These are phyloP conservation scores for Serrognathus titanus DNA, from an alignment of 2,888 invertebrate species.

Conservation along the genomic window DNA sequence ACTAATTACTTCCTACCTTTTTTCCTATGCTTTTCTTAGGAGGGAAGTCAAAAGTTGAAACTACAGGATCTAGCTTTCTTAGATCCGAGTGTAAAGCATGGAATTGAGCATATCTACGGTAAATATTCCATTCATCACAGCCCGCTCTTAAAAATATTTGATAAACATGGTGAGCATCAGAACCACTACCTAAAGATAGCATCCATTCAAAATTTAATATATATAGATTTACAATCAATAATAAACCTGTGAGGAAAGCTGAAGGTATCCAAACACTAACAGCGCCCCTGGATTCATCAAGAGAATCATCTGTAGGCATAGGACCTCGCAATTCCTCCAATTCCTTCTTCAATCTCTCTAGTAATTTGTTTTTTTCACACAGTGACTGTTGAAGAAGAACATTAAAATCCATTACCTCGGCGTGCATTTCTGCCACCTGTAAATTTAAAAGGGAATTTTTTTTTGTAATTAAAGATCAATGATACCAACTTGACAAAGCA, in stretches of 20 bases:
- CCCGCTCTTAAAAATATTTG: conserved; percentile 78
- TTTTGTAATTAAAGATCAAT: background rate
- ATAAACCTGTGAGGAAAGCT: conserved; percentile 68
- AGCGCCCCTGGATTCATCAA: conserved; percentile 49
- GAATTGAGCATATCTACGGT: conserved; percentile 91
- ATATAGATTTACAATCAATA: background rate
- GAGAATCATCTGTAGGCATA: conserved; percentile 50
- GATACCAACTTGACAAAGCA: conserved; percentile 71
- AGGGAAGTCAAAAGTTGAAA: conserved; percentile 85
- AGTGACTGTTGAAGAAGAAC: conserved; percentile 73
- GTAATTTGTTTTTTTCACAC: conserved; percentile 58
- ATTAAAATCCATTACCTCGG: conserved; percentile 90
- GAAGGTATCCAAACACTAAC: conserved; percentile 87
- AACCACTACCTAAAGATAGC: conserved; percentile 53
- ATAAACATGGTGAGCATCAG: conserved; percentile 84
- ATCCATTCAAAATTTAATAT: background rate
- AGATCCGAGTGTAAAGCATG: conserved; percentile 79
- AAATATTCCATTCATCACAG: conserved; percentile 94
- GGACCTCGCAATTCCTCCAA: conserved; percentile 65
- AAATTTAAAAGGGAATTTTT: conserved; percentile 11
- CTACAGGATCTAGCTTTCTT: conserved; percentile 76
- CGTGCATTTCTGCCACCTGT: conserved; percentile 91
- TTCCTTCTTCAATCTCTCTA: conserved; percentile 61
- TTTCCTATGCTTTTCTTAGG: conserved; percentile 93
- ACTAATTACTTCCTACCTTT: conserved; percentile 60